Evolutionary conservation across 1,140 invertebrate species (phyloP).

Genomic region (Brachionus manjavacas): DNA sequence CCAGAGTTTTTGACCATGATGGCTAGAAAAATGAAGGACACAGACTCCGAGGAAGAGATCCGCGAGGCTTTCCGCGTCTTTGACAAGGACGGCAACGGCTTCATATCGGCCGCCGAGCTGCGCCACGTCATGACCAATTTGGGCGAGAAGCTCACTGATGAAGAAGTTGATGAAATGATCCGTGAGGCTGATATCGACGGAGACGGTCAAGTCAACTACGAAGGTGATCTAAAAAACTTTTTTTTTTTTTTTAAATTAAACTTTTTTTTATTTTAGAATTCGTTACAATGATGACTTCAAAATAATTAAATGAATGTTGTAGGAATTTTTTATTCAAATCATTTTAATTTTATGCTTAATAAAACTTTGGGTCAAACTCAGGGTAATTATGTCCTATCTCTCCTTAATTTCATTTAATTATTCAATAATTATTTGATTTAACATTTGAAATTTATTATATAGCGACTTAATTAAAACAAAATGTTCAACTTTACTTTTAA

Average conservation of each 20-base stretch:
- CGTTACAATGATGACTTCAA: conserved; percentile 98
- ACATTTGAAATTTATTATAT: not conserved
- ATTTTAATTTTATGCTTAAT: conserved; percentile 8
- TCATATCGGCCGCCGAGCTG: conserved; percentile 80
- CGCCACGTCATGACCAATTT: conserved; percentile 89
- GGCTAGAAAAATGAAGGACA: conserved; percentile 98
- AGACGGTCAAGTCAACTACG: conserved; percentile 60
- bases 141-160: conserved; percentile 80
- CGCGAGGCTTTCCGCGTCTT: conserved; percentile 63
- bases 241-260: not conserved
- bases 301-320: conserved; percentile 64
- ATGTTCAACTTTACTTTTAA: not conserved
- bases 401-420: not conserved
- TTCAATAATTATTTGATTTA: not conserved
- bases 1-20: conserved; percentile 97
- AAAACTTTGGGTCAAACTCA: conserved; percentile 31
- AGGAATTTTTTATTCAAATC: not conserved
- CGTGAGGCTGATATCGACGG: conserved; percentile 82
- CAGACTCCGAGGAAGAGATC: conserved; percentile 86
- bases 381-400: not conserved
- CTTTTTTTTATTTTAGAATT: conserved; percentile 66
- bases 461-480: not conserved
- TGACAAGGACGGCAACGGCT: conserved; percentile 85
- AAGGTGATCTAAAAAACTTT: conserved; percentile 41
- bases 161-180: conserved; percentile 89